Percentiles rank a stretch among this genome's conserved stretches.
Evolutionary conservation across 1,140 invertebrate genomes (phyloP).

Genomic region (Branchinecta lindahli): DNA sequence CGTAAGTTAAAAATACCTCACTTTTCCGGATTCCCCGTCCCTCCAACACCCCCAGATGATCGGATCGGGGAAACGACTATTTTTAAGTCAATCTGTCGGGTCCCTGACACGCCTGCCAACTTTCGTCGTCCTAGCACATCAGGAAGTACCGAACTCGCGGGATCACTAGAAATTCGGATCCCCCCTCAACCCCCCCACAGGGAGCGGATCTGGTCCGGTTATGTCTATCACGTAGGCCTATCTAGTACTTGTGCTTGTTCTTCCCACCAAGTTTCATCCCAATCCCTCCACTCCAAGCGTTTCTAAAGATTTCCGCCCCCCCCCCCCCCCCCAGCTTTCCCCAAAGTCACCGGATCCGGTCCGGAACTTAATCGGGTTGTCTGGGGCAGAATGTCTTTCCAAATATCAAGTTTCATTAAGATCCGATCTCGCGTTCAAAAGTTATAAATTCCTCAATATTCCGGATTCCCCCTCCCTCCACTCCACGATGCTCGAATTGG

Average conservation of each 20-base stretch:
- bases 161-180: no score
- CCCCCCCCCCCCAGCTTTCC: conserved; percentile 6
- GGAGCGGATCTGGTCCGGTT: conserved; percentile 3
- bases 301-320: conserved; percentile 4
- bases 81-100: conserved; percentile 1
- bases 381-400: not conserved
- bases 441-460: not conserved
- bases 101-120: conserved; percentile 7
- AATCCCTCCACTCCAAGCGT: conserved; percentile 4
- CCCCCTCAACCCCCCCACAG: not conserved
- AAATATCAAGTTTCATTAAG: conserved; percentile 6
- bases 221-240: conserved; percentile 3
- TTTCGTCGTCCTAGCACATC: conserved; percentile 7
- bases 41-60: not conserved
- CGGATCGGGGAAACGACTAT: not conserved
- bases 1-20: conserved; percentile 2
- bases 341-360: not conserved
- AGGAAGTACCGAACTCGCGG: not conserved
- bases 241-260: not conserved
- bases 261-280: conserved; percentile 4
- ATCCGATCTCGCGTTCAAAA: not conserved
- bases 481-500: no score
- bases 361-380: not conserved
- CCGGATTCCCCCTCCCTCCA: conserved; percentile 1
- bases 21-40: not conserved